These are phyloP conservation scores for Gasterosteus nipponicus DNA, from an alignment of 2,113 vertebrate genomes.

Conservation along the genomic window DNA sequence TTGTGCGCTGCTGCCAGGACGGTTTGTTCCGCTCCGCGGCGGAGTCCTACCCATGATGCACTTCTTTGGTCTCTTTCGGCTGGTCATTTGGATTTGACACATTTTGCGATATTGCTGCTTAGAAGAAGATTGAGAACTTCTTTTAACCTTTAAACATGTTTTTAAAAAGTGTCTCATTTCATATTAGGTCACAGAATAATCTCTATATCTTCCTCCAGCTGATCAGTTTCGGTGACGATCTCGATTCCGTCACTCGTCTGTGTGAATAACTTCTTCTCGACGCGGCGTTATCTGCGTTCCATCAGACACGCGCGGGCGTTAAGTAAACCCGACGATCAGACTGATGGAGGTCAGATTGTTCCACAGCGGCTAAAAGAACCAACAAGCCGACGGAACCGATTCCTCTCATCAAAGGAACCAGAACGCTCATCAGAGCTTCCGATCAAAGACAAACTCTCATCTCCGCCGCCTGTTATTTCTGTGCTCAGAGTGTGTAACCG, in stretches of 20 bases:
- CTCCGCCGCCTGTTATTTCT: neutral
- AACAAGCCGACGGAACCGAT: conserved; percentile 23
- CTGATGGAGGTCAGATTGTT: neutral
- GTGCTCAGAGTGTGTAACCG: conserved; percentile 13
- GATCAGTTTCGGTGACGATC: neutral
- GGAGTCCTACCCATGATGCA: neutral
- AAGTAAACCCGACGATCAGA: neutral
- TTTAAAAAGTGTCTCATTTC: neutral
- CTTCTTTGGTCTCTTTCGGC: no score
- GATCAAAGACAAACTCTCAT: conserved; percentile 2
- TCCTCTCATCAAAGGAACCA: neutral
- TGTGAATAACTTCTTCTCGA: neutral
- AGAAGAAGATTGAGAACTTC: no score
- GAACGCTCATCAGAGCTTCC: neutral
- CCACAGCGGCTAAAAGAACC: neutral
- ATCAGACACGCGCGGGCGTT: neutral
- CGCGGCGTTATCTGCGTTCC: neutral
- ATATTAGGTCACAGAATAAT: neutral
- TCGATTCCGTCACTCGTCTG: neutral
- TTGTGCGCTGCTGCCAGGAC: conserved; percentile 13
- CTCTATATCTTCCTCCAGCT: neutral
- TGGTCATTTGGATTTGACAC: no score
- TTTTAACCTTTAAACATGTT: neutral
- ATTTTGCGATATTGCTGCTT: neutral
- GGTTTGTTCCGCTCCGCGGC: conserved; percentile 21